These are phyloP conservation scores for Drosophila austrosaltans DNA, from an alignment of 2,888 invertebrate genomes.

Conservation along the genomic window DNA sequence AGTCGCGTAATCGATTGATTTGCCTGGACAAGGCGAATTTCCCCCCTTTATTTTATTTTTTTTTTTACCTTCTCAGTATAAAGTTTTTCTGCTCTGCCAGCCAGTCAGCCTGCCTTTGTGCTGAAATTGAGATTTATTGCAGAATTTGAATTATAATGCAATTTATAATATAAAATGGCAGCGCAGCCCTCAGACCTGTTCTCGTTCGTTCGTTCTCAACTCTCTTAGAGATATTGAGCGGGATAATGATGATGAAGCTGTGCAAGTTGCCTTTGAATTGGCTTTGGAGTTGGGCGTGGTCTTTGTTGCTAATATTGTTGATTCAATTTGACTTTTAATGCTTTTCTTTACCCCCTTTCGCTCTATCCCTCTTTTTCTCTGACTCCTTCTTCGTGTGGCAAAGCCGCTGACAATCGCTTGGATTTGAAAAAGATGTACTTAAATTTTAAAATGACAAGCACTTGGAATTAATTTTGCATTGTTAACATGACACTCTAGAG, in stretches of 20 bases:
- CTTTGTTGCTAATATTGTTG: constrained; percentile 70
- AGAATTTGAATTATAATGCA: constrained; percentile 80
- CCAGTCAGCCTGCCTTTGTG: constrained; percentile 55
- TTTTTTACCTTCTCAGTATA: constrained; percentile 4
- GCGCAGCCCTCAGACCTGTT: constrained; percentile 17
- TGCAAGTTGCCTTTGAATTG: constrained; percentile 47
- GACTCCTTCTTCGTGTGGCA: constrained; percentile 19
- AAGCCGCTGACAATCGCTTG: constrained; percentile 57
- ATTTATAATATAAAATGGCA: constrained; percentile 77
- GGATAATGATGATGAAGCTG: constrained; percentile 66
- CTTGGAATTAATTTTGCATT: constrained; percentile 67
- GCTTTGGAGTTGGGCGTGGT: constrained; percentile 45
- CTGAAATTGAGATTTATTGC: constrained; percentile 80
- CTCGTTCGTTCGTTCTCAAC: constrained; percentile 13
- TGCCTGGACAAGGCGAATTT: constrained; percentile 61
- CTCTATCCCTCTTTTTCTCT: background rate
- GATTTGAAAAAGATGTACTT: constrained; percentile 46
- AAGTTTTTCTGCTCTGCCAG: background rate
- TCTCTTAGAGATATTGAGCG: constrained; percentile 66
- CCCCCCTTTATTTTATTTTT: constrained; percentile 1
- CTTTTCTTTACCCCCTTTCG: constrained; percentile 11
- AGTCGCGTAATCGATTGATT: constrained; percentile 81
- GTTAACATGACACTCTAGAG: constrained; percentile 18
- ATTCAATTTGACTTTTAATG: constrained; percentile 70
- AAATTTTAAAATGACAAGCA: constrained; percentile 65